Percentiles rank a stretch among this genome's conserved stretches.
These are phyloP conservation scores for Agrypnia vestita DNA, from an alignment of 1,140 invertebrate species.

Conservation along the genomic window DNA sequence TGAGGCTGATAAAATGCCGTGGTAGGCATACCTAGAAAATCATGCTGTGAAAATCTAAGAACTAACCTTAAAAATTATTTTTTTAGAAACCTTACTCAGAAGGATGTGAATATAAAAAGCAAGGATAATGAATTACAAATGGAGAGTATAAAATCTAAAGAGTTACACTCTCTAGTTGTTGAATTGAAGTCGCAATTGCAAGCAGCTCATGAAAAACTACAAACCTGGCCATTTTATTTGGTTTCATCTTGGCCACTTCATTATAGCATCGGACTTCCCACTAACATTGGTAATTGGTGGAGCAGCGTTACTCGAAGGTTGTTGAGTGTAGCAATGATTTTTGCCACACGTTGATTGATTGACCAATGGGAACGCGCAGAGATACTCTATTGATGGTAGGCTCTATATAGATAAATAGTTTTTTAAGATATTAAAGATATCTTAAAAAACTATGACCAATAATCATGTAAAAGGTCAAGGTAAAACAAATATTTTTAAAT, in stretches of 20 bases:
- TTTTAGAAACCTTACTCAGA: not conserved
- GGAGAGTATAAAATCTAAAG: constrained; percentile 15
- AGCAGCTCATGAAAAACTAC: constrained; percentile 63
- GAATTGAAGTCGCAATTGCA: constrained; percentile 64
- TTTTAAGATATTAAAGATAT: no score
- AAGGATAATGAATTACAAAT: constrained; percentile 26
- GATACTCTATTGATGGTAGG: no score
- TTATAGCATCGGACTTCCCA: not conserved
- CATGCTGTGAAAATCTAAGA: no score
- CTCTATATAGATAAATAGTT: no score
- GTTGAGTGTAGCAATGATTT: constrained; percentile 32
- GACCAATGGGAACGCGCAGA: no score
- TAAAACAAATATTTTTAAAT: no score
- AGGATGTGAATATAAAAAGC: not conserved
- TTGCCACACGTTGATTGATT: constrained; percentile 24
- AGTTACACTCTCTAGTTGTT: constrained; percentile 57
- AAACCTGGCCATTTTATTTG: constrained; percentile 60
- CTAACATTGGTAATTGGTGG: constrained; percentile 8
- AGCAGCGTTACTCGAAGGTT: constrained; percentile 23
- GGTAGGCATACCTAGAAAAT: no score
- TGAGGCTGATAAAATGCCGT: no score
- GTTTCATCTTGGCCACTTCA: constrained; percentile 16
- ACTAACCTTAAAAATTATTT: not conserved
- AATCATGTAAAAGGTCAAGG: no score
- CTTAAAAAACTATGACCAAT: no score